These are phyloP conservation scores for Tineola bisselliella DNA, from an alignment of 2,888 invertebrate genomes.

Conservation along the genomic window DNA sequence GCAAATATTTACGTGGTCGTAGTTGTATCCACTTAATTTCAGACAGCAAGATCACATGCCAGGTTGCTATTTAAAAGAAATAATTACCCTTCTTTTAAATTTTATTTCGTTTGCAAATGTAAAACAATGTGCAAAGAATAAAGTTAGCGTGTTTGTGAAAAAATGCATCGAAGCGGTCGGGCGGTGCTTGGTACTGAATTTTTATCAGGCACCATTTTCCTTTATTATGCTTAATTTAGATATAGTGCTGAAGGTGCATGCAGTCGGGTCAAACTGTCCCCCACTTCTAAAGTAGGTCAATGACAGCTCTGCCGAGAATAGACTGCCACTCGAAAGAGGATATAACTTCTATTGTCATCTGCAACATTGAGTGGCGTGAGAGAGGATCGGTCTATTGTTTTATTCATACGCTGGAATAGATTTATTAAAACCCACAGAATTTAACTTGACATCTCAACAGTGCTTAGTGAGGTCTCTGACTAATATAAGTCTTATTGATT, in stretches of 20 bases:
- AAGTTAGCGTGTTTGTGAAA: neutral
- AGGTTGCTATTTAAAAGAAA: too few relatives aligned
- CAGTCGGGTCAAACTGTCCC: neutral
- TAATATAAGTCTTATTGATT: too few relatives aligned
- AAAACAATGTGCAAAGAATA: too few relatives aligned
- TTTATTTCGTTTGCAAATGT: too few relatives aligned
- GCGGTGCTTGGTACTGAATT: neutral
- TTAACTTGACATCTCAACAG: too few relatives aligned
- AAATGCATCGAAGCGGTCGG: neutral
- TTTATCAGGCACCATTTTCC: neutral
- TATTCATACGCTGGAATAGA: neutral
- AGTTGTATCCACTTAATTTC: too few relatives aligned
- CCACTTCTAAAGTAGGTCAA: constrained; percentile 44
- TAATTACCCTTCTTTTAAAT: too few relatives aligned
- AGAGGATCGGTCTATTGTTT: neutral
- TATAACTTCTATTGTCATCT: constrained; percentile 1
- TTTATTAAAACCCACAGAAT: too few relatives aligned
- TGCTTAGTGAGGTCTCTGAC: too few relatives aligned
- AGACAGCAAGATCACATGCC: too few relatives aligned
- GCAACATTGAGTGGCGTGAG: neutral
- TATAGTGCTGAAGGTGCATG: neutral
- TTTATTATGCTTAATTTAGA: constrained; percentile 5
- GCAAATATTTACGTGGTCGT: too few relatives aligned
- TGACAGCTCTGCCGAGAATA: constrained; percentile 56
- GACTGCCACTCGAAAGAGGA: constrained; percentile 18